Conservation (phyloP, 2,113 vertebrate genomes). For the Sigmodon hispidus region DNA sequence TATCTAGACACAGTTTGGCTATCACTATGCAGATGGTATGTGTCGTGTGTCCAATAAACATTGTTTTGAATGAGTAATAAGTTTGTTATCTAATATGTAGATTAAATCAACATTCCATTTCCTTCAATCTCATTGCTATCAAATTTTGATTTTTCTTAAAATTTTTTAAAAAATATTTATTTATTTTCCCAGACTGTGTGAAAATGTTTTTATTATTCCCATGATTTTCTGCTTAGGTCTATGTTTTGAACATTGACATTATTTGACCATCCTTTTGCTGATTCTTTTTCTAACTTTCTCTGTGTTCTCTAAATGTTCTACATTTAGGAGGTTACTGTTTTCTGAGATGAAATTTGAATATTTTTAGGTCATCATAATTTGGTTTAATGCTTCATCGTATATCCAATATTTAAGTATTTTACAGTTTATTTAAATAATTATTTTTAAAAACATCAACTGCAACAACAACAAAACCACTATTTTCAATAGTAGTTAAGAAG, state of each 20-base stretch:
- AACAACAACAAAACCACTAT: not conserved
- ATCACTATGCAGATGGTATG: not conserved
- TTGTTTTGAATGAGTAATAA: not conserved
- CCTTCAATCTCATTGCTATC: not conserved
- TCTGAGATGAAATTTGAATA: not conserved
- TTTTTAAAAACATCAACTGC: not conserved
- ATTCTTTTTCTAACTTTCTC: not conserved
- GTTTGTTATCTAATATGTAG: not conserved
- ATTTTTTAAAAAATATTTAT: not conserved
- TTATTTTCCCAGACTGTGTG: not conserved
- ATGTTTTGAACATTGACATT: not conserved
- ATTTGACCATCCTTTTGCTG: not conserved
- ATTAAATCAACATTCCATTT: not conserved
- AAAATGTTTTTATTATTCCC: not conserved
- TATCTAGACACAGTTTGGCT: not conserved
- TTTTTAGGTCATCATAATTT: not conserved
- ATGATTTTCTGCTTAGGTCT: not conserved
- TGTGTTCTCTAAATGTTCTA: not conserved
- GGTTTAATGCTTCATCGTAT: not conserved
- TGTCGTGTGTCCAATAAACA: not conserved
- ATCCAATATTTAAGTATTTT: conserved; percentile 4
- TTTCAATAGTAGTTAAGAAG: not conserved
- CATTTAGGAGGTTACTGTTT: not conserved
- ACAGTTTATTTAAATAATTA: not conserved
- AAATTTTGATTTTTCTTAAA: not conserved